These are phyloP conservation scores for Ridgeia piscesae DNA, from an alignment of 1,140 invertebrate genomes.

Conservation along the genomic window DNA sequence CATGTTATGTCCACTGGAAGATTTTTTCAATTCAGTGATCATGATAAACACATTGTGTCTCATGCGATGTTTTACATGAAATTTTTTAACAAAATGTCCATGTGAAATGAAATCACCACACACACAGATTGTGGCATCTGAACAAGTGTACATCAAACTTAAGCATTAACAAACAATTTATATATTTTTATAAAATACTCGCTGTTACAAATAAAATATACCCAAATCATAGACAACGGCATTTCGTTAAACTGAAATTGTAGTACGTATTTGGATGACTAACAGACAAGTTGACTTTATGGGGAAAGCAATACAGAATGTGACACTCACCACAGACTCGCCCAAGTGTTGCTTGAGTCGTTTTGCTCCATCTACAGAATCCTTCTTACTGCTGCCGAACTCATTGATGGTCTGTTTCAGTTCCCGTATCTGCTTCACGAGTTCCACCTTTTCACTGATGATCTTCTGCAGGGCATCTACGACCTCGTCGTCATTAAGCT, in stretches of 20 bases:
- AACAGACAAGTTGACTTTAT: neutral
- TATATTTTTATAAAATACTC: neutral
- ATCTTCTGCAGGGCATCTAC: slow-evolving; percentile 49
- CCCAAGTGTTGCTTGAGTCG: neutral
- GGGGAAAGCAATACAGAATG: neutral
- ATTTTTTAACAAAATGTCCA: neutral
- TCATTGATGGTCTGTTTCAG: neutral
- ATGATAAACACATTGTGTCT: too few relatives aligned
- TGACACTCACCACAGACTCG: neutral
- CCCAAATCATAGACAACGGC: neutral
- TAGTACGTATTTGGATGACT: neutral
- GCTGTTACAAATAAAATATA: neutral
- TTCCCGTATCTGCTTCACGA: slow-evolving; percentile 32
- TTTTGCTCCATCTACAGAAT: neutral
- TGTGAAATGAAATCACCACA: neutral
- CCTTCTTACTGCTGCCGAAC: neutral
- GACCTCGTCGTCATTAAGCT: slow-evolving; percentile 53
- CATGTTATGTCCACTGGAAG: too few relatives aligned
- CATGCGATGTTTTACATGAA: neutral
- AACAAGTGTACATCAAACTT: neutral
- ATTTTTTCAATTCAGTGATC: too few relatives aligned
- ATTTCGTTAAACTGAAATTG: too few relatives aligned
- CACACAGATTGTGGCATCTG: neutral
- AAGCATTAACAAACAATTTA: neutral
- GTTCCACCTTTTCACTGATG: slow-evolving; percentile 46